phyloP scores from a whole-genome alignment of 1,140 invertebrate genomes.

The Lucilia sericata region DNA sequence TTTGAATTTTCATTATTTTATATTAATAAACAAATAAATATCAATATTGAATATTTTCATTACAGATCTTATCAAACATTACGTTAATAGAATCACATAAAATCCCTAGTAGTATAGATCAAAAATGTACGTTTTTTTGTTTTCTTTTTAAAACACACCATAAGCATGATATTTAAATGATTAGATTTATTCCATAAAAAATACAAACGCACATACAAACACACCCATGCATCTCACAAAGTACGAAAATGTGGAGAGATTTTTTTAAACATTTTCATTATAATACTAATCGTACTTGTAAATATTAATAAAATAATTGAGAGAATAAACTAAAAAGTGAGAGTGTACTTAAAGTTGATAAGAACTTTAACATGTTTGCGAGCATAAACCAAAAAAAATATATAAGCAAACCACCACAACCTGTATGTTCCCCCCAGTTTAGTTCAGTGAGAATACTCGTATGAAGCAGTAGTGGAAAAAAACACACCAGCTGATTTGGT shows the following conservation, averaged over 20 bases:
- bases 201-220: not conserved
- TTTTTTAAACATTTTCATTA: too few species aligned
- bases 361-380: not conserved
- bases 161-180: not conserved
- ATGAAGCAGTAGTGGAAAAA: conserved; percentile 19
- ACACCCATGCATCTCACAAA: not conserved
- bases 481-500: conserved; percentile 24
- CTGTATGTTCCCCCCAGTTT: not conserved
- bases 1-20: too few species aligned
- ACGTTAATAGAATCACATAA: too few species aligned
- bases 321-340: not conserved
- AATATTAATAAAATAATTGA: not conserved
- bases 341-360: not conserved
- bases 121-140: too few species aligned
- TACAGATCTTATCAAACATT: too few species aligned
- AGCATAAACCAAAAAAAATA: not conserved
- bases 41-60: too few species aligned
- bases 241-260: not conserved
- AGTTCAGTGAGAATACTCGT: conserved; percentile 36
- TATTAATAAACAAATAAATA: too few species aligned
- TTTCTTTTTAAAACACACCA: not conserved
- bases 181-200: not conserved
- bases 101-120: too few species aligned
- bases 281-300: not conserved
- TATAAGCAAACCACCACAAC: not conserved